A percentile compares a stretch with the other conserved stretches of the same genome.
Evolutionary conservation across 2,888 invertebrate species (phyloP).

Genomic region (Xestia xanthographa): DNA sequence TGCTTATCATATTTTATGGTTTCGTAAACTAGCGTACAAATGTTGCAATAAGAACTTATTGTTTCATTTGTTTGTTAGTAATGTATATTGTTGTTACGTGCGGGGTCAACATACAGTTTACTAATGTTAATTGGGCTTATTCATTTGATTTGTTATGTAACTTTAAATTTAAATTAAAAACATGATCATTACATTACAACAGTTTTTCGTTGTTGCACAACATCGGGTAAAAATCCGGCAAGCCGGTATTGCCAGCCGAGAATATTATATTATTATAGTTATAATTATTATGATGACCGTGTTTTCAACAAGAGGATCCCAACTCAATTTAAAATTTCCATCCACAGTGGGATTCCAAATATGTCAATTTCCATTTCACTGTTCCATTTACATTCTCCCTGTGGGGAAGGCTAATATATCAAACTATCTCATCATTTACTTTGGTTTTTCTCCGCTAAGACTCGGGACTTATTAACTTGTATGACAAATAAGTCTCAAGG

Average conservation of each 20-base stretch:
- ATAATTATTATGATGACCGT: conserved; percentile 53
- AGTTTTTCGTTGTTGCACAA: conserved; percentile 12
- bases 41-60: conserved; percentile 80
- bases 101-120: neutral
- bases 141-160: neutral
- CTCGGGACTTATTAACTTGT: conserved; percentile 32
- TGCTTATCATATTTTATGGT: conserved; percentile 88
- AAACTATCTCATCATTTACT: conserved; percentile 56
- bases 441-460: conserved; percentile 29
- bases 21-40: conserved; percentile 82
- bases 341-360: conserved; percentile 58
- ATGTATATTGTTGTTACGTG: conserved; percentile 3
- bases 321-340: conserved; percentile 68
- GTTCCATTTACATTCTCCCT: conserved; percentile 49
- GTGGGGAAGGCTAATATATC: conserved; percentile 42
- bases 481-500: conserved; percentile 26
- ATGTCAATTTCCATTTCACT: conserved; percentile 62
- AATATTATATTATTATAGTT: conserved; percentile 52
- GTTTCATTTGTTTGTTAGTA: conserved; percentile 72
- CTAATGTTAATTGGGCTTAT: neutral
- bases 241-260: conserved; percentile 19
- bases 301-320: conserved; percentile 52
- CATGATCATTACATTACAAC: conserved; percentile 7
- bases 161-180: conserved; percentile 11
- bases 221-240: conserved; percentile 16